Base-by-base conservation (phyloP, 2,888 invertebrate species). In the Drosophila lutescens region DNA sequence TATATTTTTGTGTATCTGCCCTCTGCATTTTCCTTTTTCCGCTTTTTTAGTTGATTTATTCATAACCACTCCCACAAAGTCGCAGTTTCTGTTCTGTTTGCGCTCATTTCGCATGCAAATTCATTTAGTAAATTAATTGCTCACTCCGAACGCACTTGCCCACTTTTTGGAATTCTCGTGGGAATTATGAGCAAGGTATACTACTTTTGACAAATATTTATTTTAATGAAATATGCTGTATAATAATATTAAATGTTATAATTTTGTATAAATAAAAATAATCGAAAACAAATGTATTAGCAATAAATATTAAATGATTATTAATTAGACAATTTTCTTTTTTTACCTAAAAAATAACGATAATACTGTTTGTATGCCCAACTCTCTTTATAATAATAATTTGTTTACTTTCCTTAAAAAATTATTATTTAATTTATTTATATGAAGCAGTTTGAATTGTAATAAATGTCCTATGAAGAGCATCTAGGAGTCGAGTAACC, bases 41-140 rank as follows among this genome's bases (percentile, higher is more conserved):
- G 30, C 26, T 4, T 60, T 47, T 49, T 57, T 50, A 20, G 13
- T 23, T 57, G 44, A 41, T 34, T 53, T 53, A 23, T 58, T 30
- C 20, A 56, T 62, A 44, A 47, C 53, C 69, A 34, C 59, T 38
- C 69, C 44, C 60, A 44, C 58, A 54, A 32, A 59, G 68, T 36
- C 50, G 12, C 44, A 54, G 47, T 46, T 30, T 38, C 50, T 40
- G 59, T 36, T 73, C 61, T 78, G 78, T 80, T 83, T 79, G 69
- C 58, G 72, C 70, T 76, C 79, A 80, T 82, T 88, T 85, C 56
- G 88, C 80, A 88, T 85, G 88, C 88, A 88, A 85, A 85, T 85
- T 85, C 85, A 85, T 86, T 85, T 88, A 85, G 79, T 78, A 86
- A 88, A 85, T 85, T 85, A 88, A 88, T 85, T 88, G 85, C 71